Conservation (phyloP, 2,113 vertebrate species). For the Pomatostomus ruficeps region DNA sequence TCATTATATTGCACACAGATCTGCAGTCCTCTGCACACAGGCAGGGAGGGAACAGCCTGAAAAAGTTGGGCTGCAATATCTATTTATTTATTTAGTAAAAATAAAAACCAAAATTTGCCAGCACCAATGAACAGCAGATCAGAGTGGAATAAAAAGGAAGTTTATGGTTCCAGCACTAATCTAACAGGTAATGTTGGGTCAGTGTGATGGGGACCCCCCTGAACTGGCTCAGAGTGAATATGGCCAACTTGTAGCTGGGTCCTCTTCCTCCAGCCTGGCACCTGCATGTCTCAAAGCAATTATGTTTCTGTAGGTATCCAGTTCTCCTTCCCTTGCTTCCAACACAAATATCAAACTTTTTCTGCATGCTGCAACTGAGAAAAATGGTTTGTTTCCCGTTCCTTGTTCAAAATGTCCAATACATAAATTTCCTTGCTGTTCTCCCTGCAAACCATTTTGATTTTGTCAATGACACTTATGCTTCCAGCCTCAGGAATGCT, state of each 20-base stretch:
- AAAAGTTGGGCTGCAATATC: background rate
- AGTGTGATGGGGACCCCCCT: background rate
- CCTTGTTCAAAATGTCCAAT: background rate
- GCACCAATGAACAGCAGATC: background rate
- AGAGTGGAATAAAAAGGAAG: background rate
- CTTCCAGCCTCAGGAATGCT: background rate
- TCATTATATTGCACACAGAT: constrained; percentile 52
- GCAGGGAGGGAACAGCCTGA: constrained; percentile 4
- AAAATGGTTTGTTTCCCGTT: background rate
- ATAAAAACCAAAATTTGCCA: background rate
- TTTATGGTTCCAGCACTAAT: background rate
- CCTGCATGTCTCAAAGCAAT: background rate
- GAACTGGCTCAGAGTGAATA: background rate
- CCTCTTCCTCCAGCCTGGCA: background rate
- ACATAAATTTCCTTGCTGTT: background rate
- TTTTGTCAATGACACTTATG: background rate
- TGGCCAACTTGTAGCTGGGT: too few species aligned
- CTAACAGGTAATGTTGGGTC: fast-evolving
- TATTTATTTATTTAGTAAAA: background rate
- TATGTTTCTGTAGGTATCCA: background rate
- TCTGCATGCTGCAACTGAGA: background rate
- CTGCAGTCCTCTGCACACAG: constrained; percentile 35
- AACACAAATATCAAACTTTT: background rate
- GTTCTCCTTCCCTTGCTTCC: background rate
- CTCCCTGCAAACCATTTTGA: background rate